Evolutionary conservation across 2,888 invertebrate genomes (phyloP).

Genomic region (Tridacna crocea): DNA sequence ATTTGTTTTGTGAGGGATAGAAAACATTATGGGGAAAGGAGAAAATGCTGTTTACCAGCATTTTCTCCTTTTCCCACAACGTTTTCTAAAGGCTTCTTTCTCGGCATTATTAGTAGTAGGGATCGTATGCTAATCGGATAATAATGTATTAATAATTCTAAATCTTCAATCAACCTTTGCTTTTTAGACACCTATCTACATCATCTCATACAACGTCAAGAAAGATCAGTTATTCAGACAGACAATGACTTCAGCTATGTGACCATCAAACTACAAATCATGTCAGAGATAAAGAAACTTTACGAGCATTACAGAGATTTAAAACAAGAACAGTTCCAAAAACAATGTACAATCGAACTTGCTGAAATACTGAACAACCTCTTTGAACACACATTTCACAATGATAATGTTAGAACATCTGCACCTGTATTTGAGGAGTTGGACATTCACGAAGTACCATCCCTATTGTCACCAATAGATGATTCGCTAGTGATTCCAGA

Average conservation of each 20-base stretch:
- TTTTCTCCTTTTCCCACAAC: no score
- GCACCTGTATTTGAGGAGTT: not conserved
- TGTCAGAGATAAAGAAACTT: constrained; percentile 17
- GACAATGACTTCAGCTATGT: constrained; percentile 10
- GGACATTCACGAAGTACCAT: constrained; percentile 17
- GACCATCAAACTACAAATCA: constrained; percentile 17
- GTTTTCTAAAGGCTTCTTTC: no score
- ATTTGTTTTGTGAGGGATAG: no score
- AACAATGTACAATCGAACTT: constrained; percentile 10
- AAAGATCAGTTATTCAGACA: not conserved
- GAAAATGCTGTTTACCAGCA: no score
- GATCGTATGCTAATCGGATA: no score
- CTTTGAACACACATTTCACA: not conserved
- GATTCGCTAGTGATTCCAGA: not conserved
- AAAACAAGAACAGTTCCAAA: constrained; percentile 21
- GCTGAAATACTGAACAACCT: not conserved
- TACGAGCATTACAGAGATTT: constrained; percentile 22
- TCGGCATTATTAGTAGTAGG: no score
- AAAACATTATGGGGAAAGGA: no score
- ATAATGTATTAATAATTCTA: no score
- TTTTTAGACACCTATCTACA: constrained; percentile 7
- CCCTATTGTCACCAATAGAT: constrained; percentile 6
- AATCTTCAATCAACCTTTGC: not conserved
- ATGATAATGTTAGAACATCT: not conserved
- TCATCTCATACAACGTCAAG: not conserved